These are phyloP conservation scores for Hylaea fasciaria DNA, from an alignment of 2,888 invertebrate genomes.

Conservation along the genomic window DNA sequence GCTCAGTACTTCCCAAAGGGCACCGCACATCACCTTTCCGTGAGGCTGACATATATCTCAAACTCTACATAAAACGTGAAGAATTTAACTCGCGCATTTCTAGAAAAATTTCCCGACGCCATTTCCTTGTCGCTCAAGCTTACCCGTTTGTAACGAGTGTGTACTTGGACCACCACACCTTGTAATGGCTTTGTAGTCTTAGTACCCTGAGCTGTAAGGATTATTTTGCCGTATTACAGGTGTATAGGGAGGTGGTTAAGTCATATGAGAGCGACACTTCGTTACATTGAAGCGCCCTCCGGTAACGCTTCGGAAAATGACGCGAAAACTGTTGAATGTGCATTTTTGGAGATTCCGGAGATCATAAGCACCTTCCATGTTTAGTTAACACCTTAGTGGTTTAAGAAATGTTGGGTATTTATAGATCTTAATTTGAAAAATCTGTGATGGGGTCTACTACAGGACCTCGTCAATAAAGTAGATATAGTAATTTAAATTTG, in stretches of 20 bases:
- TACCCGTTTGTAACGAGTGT: conserved; percentile 49
- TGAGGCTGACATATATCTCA: conserved; percentile 14
- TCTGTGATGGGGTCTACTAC: too few species aligned
- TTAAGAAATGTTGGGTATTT: too few species aligned
- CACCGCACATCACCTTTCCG: not conserved
- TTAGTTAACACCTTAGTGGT: too few species aligned
- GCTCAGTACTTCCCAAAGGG: not conserved
- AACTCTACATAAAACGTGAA: conserved; percentile 26
- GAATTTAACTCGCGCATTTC: conserved; percentile 30
- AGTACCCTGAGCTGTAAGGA: not conserved
- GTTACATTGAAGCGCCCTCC: conserved; percentile 52
- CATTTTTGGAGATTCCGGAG: conserved; percentile 46
- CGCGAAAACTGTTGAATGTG: conserved; percentile 59
- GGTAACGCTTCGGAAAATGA: conserved; percentile 49
- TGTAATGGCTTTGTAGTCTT: not conserved
- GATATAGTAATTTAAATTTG: too few species aligned
- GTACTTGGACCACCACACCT: conserved; percentile 32
- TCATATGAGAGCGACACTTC: conserved; percentile 53
- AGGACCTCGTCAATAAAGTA: too few species aligned
- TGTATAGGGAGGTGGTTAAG: conserved; percentile 18
- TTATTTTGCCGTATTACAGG: conserved; percentile 2
- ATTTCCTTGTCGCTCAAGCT: conserved; percentile 49
- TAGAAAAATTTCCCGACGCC: conserved; percentile 48
- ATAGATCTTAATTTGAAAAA: too few species aligned
- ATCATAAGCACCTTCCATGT: conserved; percentile 11